Conservation (phyloP, 2,888 invertebrate genomes). For the Calliopum simillimum region DNA sequence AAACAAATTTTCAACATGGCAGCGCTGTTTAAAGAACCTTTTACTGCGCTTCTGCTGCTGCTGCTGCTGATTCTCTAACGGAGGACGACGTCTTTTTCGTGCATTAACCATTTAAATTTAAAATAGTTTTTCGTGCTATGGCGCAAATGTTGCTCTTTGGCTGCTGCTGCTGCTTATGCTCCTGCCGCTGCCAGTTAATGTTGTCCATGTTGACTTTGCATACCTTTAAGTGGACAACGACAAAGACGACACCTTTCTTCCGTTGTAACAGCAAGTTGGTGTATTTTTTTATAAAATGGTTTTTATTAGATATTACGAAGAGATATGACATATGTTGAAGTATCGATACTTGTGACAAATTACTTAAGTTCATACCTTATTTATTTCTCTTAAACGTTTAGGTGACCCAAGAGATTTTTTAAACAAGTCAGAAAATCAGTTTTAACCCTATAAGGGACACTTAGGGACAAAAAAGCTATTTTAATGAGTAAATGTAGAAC, state of each 20-base stretch:
- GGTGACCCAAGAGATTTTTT: too few species aligned
- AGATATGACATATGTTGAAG: too few species aligned
- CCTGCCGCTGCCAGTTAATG: neutral
- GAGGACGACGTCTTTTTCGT: conserved; percentile 29
- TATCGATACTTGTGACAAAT: too few species aligned
- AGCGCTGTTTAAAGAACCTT: neutral
- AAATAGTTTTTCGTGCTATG: conserved; percentile 43
- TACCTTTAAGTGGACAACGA: conserved; percentile 3
- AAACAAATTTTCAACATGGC: neutral
- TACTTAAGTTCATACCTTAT: too few species aligned
- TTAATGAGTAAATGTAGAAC: too few species aligned
- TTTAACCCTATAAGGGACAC: too few species aligned
- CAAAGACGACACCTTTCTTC: conserved; percentile 15
- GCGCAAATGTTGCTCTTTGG: conserved; percentile 21
- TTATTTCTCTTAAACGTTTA: too few species aligned
- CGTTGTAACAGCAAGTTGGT: neutral
- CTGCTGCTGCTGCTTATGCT: conserved; percentile 13
- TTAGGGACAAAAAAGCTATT: too few species aligned
- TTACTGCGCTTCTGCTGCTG: neutral
- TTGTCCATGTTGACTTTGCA: conserved; percentile 20
- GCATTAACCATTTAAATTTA: conserved; percentile 42
- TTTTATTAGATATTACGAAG: too few species aligned
- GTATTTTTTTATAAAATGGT: neutral
- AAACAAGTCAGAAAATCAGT: too few species aligned
- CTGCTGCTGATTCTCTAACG: neutral